phyloP scores from a whole-genome alignment of 2,797 vertebrate species.

The Acridotheres tristis region DNA sequence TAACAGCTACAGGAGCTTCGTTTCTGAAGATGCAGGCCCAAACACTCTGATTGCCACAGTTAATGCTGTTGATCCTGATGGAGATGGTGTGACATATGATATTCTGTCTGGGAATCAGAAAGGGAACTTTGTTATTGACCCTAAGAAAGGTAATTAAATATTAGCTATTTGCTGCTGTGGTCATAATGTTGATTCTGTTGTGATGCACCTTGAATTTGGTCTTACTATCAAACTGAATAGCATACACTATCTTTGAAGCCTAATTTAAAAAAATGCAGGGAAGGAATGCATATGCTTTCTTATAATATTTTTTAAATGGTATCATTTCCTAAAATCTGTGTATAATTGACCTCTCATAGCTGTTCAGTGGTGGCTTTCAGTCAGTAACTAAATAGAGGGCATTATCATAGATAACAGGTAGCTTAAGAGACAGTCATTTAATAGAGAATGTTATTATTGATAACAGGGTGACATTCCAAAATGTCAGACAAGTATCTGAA shows the following conservation, averaged over 20 bases:
- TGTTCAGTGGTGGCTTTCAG: not conserved
- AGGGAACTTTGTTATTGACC: constrained; percentile 90
- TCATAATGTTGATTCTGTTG: not conserved
- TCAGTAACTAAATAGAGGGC: not conserved
- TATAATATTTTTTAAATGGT: not conserved
- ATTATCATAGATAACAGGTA: not conserved
- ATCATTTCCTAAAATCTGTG: not conserved
- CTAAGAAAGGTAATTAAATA: constrained; percentile 82
- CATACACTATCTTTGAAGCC: not conserved
- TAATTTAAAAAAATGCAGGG: not conserved
- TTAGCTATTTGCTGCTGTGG: not conserved
- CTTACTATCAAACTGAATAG: not conserved
- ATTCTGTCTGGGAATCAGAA: constrained; percentile 86
- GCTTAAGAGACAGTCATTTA: not conserved
- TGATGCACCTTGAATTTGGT: not conserved
- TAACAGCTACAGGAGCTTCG: constrained; percentile 87
- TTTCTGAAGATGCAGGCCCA: constrained; percentile 90
- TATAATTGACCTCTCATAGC: not conserved
- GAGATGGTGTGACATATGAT: constrained; percentile 85
- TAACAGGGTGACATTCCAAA: not conserved
- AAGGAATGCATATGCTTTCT: not conserved
- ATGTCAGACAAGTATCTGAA: not conserved
- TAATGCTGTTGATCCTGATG: constrained; percentile 88
- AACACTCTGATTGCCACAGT: constrained; percentile 88
- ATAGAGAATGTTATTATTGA: not conserved